Evolutionary conservation across 2,113 vertebrate genomes (phyloP), one percentile per base, ranked within the genome.

Genomic region (Meles meles): DNA sequence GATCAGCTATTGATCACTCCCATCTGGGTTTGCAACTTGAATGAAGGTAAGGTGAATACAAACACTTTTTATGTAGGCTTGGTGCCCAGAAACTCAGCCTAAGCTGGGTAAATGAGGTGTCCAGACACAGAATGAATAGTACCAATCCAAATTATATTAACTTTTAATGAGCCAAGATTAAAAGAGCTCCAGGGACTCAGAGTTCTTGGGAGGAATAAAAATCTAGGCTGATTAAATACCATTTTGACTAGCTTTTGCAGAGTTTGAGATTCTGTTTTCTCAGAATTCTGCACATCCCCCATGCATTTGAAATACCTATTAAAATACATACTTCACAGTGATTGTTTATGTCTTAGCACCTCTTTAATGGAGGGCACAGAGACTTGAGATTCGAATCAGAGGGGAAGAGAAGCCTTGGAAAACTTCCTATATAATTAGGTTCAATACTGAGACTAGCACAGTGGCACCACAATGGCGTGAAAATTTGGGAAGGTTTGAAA

Each of bases 351-450:
- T 93, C 84, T 81, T 74, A 44, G 47, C 65, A 87, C 13, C 83
- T 97, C 91, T 80, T 93, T 88, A 98, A 67, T 44, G 89, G 47
- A 84, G 83, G 2, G 4, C 44, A 61, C n/a, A 92, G 92, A 97
- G 88, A 87, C 59, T 85, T 96, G 65, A 49, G 34, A 76, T 95
- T 88, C 65, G 83, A 98, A 88, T 96, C 81, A 88, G n/a, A 92
- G 76, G 86, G 81, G 87, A 92, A 96, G 96, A 52, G 90, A 97
- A 87, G 82, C 92, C 91, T 96, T 83, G 76, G 97, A 96, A 98
- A 98, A 94, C 86, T 79, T 96, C 61, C 95, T 98, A 95, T 98
- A 98, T 98, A 98, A 98, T 98, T 98, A 98, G 98, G 97, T 89
- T 95, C 67, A 61, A 61, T 95, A 67, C 63, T 4, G 13, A 97